Base-by-base conservation (phyloP, 2,888 invertebrate genomes). In the Lepidochrysops patricia region DNA sequence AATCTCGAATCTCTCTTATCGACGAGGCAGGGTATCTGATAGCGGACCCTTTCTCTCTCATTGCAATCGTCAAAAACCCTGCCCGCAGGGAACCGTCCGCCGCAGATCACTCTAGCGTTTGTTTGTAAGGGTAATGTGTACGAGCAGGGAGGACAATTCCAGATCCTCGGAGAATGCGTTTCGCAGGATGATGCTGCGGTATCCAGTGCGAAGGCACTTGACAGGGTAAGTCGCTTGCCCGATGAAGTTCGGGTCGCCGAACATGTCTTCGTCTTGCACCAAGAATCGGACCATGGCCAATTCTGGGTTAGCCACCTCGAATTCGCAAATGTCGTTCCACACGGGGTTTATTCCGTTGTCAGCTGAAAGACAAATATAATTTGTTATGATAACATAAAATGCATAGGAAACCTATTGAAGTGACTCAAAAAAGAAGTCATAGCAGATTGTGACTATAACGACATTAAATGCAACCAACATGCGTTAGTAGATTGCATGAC, bases 221-320 rank as follows among this genome's bases (percentile, higher is more conserved):
- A 98, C 91, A 0, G 98, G 97, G 86, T 94, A 98, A 9, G 97
- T 96, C 43, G 97, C 97, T 86, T 99, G 99, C 0, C 98, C 98
- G 63, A 98, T 95, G 80, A 98, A 98, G 88, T 98, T 98, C 9
- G 94, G 95, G 73, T 98, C 98, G 0, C 98, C 98, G 84, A 99
- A 99, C 90, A 98, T 96, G 77, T 99, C 99, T 80, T 98, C 98
- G 80, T 98, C 98, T 81, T 97, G 95, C 0, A 98, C 96, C 43
- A 95, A 91, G 80, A 98, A 98, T 35, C 98, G 91, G 56, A 97
- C 83, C 56, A 98, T 82, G 0, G 98, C 96, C 73, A 97, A 91
- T 59, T 95, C 91, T 0, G 97, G 96, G 86, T 95, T 96, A 12
- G 87, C 83, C 9, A 98, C 91, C 37, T 93, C 92, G 77, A 98